Conservation (phyloP, 2,888 invertebrate genomes). For the Trichogramma evanescens region DNA sequence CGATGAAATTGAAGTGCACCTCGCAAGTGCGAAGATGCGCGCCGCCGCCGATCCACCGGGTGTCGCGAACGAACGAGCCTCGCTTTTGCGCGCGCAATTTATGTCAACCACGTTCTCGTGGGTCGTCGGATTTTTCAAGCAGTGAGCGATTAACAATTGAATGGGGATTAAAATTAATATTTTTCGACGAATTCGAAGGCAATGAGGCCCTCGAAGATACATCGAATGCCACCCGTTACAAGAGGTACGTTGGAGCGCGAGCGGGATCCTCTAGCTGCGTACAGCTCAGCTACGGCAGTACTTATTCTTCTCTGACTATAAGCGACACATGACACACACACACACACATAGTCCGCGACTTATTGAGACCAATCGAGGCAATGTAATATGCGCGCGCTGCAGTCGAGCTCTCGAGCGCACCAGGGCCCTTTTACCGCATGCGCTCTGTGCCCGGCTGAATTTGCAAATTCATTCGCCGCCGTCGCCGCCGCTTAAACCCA, state of each 20-base stretch:
- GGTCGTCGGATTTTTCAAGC: too few relatives aligned
- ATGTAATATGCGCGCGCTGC: conserved; percentile 27
- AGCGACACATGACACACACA: conserved; percentile 21
- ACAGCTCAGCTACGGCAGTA: background rate
- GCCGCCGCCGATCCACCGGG: conserved; percentile 4
- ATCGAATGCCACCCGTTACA: too few relatives aligned
- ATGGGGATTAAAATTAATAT: too few relatives aligned
- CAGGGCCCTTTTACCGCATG: conserved; percentile 5
- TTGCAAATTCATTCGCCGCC: conserved; percentile 27
- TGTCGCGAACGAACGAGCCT: background rate
- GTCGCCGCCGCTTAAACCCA: conserved; percentile 8
- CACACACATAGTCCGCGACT: conserved; percentile 23
- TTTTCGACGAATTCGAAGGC: too few relatives aligned
- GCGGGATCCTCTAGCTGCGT: too few relatives aligned
- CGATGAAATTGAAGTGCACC: conserved; percentile 11
- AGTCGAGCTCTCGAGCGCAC: too few relatives aligned
- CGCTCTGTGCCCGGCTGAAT: conserved; percentile 21
- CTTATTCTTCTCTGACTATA: conserved; percentile 24
- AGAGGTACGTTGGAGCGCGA: too few relatives aligned
- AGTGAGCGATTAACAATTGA: too few relatives aligned
- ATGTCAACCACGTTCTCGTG: too few relatives aligned
- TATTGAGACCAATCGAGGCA: conserved; percentile 38
- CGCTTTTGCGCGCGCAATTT: too few relatives aligned
- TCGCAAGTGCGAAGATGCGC: conserved; percentile 13
- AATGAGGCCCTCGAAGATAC: too few relatives aligned